Evolutionary conservation across 1,140 invertebrate species (phyloP).

Genomic region (Aethina tumida): DNA sequence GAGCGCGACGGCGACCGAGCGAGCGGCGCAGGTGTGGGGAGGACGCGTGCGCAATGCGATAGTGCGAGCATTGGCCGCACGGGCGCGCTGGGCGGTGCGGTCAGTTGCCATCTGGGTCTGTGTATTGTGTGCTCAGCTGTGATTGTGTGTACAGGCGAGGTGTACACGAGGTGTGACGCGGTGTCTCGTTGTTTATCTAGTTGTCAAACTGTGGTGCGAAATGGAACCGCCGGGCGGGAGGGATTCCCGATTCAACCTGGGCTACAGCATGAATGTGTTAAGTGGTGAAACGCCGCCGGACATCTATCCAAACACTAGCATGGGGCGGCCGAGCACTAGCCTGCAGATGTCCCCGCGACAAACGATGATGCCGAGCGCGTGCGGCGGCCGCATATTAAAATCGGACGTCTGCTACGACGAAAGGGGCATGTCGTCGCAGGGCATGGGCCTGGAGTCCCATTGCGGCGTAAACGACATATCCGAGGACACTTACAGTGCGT

Average conservation of each 20-base stretch:
- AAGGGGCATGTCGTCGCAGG: constrained; percentile 38
- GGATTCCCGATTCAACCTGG: constrained; percentile 75
- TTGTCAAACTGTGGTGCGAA: constrained; percentile 36
- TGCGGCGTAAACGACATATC: constrained; percentile 56
- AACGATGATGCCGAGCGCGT: constrained; percentile 43
- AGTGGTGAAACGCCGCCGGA: constrained; percentile 60
- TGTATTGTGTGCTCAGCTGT: constrained; percentile 33
- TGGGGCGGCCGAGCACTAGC: constrained; percentile 50
- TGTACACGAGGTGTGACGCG: constrained; percentile 17
- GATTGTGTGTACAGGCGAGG: constrained; percentile 23
- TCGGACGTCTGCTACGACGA: constrained; percentile 70
- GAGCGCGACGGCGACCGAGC: constrained; percentile 9
- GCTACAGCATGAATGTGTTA: constrained; percentile 72
- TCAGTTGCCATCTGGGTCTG: constrained; percentile 8
- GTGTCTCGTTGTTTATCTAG: constrained; percentile 14
- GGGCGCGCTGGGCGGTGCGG: constrained; percentile 26
- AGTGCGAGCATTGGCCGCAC: constrained; percentile 28
- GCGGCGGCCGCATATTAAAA: constrained; percentile 29
- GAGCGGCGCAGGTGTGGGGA: constrained; percentile 26
- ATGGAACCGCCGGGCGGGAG: constrained; percentile 72
- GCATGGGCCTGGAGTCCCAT: constrained; percentile 43
- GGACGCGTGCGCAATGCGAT: constrained; percentile 35
- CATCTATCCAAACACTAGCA: constrained; percentile 59
- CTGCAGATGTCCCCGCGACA: constrained; percentile 41
- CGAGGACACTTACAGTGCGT: constrained; percentile 63